Conservation (phyloP, 30 jellyfish, hydroid and myxozoan genomes). For the Hydractinia symbiolongicarpus region DNA sequence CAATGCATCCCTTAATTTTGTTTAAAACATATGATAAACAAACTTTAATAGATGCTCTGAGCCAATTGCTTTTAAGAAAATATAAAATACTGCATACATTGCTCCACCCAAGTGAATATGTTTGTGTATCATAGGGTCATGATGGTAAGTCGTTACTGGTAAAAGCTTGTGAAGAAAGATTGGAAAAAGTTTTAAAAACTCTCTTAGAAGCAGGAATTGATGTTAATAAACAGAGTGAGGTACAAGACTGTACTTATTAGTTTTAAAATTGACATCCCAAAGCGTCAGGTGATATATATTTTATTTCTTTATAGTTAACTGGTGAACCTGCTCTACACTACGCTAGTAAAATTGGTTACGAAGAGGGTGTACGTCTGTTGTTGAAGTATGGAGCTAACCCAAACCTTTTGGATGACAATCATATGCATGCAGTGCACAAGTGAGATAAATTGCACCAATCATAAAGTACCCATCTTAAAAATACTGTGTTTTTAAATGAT, state of each 20-base stretch:
- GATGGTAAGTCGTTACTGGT: conserved; percentile 61
- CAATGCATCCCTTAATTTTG: too few relatives aligned
- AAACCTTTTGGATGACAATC: conserved; percentile 41
- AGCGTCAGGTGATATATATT: background rate
- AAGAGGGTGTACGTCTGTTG: conserved; percentile 57
- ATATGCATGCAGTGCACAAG: conserved; percentile 68
- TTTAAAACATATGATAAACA: too few relatives aligned
- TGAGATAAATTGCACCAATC: conserved; percentile 13
- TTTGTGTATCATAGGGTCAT: conserved; percentile 24
- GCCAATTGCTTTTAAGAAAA: too few relatives aligned
- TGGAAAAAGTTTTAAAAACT: conserved; percentile 40
- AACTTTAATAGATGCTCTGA: too few relatives aligned
- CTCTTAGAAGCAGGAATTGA: conserved; percentile 79
- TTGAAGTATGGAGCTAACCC: conserved; percentile 60
- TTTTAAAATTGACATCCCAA: background rate
- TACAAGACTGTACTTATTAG: conserved; percentile 1
- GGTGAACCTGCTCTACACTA: conserved; percentile 75
- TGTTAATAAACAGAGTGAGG: conserved; percentile 59
- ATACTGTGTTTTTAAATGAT: background rate
- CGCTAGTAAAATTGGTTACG: conserved; percentile 55
- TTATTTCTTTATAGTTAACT: conserved; percentile 27
- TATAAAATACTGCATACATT: too few relatives aligned
- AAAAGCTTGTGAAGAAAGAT: conserved; percentile 62
- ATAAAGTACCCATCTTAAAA: background rate
- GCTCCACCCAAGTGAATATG: too few relatives aligned